These are phyloP conservation scores for Nothocercus nigrocapillus DNA, from an alignment of 2,113 vertebrate species.

Conservation along the genomic window DNA sequence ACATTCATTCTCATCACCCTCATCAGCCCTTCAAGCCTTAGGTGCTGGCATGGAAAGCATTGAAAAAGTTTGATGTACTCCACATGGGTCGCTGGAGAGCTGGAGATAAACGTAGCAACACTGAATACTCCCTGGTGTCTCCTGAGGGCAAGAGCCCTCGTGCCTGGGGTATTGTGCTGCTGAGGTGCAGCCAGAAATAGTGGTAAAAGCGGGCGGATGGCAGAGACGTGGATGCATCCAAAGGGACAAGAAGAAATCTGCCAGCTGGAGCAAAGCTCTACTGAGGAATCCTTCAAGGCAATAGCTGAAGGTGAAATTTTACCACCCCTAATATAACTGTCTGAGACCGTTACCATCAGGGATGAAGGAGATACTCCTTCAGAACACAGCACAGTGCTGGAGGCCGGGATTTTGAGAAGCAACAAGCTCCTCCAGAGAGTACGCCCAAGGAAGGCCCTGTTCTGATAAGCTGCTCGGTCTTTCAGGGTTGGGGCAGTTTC, in stretches of 20 bases:
- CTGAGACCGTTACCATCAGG: neutral
- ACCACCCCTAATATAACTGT: neutral
- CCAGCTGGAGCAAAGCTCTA: neutral
- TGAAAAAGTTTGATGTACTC: neutral
- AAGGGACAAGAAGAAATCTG: neutral
- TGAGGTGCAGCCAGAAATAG: neutral
- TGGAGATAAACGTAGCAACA: neutral
- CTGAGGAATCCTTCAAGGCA: neutral
- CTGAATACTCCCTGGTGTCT: neutral
- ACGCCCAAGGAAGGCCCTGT: neutral
- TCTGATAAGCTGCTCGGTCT: neutral
- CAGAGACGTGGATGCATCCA: neutral
- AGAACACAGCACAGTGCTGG: neutral
- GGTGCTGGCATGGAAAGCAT: neutral
- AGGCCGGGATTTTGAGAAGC: neutral
- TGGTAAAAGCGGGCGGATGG: neutral
- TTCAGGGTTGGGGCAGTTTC: neutral
- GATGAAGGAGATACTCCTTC: neutral
- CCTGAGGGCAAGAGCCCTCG: neutral
- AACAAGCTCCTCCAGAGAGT: neutral
- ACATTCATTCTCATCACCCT: neutral
- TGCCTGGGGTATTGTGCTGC: neutral
- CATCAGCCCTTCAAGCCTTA: neutral
- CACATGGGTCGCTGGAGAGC: neutral
- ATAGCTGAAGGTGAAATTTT: neutral